These are phyloP conservation scores for Malurus leucopterus DNA, from an alignment of 2,797 vertebrate species.

Conservation along the genomic window DNA sequence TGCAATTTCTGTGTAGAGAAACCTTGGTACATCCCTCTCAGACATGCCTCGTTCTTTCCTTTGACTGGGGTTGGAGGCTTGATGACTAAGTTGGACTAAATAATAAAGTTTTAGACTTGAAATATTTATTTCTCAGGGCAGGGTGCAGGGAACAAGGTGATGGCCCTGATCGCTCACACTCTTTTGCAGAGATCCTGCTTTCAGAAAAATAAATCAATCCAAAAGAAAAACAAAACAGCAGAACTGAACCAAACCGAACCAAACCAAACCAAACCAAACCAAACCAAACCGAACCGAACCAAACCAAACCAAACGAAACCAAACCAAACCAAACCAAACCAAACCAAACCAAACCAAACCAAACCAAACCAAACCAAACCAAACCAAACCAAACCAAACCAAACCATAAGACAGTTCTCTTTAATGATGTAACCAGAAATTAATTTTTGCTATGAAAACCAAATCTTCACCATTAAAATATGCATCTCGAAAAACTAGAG, in stretches of 20 bases:
- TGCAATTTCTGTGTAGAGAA: neutral
- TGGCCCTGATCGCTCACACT: neutral
- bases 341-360: neutral
- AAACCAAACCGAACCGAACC: too few relatives aligned
- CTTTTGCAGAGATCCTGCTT: neutral
- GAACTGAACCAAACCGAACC: neutral
- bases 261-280: neutral
- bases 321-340: neutral
- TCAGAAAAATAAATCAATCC: neutral
- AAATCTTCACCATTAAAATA: neutral
- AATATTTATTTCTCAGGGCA: neutral
- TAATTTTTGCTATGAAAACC: neutral
- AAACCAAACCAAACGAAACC: neutral
- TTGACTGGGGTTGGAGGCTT: neutral
- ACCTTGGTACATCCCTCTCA: neutral
- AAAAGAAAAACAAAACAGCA: neutral
- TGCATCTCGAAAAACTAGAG: neutral
- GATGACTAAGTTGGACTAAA: neutral
- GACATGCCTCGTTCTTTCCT: neutral
- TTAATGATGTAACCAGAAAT: accelerated
- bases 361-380: neutral
- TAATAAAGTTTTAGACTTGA: neutral
- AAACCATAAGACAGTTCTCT: neutral
- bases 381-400: neutral
- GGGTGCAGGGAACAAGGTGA: neutral